Evolutionary conservation across 2,113 vertebrate species (phyloP), one percentile per base, ranked within the genome.

Genomic region (Verasper variegatus): DNA sequence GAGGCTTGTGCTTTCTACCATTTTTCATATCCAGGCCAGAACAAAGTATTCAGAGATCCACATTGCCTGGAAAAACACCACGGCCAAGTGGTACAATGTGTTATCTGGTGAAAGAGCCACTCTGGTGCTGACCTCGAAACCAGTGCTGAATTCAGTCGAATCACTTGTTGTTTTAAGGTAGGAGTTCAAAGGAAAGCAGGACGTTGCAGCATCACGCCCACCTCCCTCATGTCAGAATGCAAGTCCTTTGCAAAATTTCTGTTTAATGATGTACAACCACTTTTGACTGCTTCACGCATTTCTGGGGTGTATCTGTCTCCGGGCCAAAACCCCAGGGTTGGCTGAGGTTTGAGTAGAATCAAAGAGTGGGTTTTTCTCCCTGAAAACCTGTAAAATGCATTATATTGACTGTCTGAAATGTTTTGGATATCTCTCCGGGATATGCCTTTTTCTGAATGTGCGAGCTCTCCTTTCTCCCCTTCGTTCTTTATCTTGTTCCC

Each of bases 181-280:
- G 55, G 12, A 86, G 84, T 90, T 91, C 86, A 92, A 91, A 93
- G 81, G 73, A 81, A 80, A 82, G 69, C 74, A 71, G 60, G 84
- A 70, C n/a, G 62, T 79, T 90, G 82, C 75, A 62, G 71, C 81
- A 78, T 77, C 52, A 59, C 59, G 35, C 57, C 77, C 56, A 78
- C 37, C 51, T 79, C 69, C 59, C 70, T 65, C 54, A 56, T 75
- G 71, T 80, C 66, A 81, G 67, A n/a, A 74, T 67, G 74, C 58
- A 52, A 40, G 68, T 81, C 59, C 69, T 87, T 84, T 81, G 76
- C 62, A 71, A 84, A 91, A 83, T 76, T 64, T 72, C 66, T 52
- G 42, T 87, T 80, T 83, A 87, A 90, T 83, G 74, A 86, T 88
- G 70, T 76, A 71, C 63, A 80, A 40, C 63, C 72, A 64, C 54